Base-by-base conservation (phyloP, 2,888 invertebrate species). In the Lepidocyrtoides sp. region DNA sequence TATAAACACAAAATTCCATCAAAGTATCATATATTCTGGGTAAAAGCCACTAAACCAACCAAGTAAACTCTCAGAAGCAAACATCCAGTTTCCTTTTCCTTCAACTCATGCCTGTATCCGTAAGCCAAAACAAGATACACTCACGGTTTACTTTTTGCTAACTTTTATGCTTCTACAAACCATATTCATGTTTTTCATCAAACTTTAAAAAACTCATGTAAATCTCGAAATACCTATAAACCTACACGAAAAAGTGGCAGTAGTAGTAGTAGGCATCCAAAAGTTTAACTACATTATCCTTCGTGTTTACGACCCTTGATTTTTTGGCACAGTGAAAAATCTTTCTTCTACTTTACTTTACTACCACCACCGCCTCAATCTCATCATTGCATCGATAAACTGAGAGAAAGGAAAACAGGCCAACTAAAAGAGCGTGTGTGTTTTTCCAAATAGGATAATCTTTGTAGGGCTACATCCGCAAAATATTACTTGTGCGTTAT, bases 301-400 rank as follows among this genome's bases (percentile, higher is more conserved):
- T 20, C 54, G 32, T 54, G 69, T 69, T 51, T 84, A 85, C 51
- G 85, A 85, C 17, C 17, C 32, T 32, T 32, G 36, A 57, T 36
- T 36, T 66, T 29, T 66, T 85, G 85, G 85, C 75, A 32, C 75
- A 85, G 57, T 85, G 48, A 14, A 75, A 85, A 85, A 85, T 72
- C 84, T 69, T 84, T 66, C 36, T 12, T 66, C 60, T 60, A 2
- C 17, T 66, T 66, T 66, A 32, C 36, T 66, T 32, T 66, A 23
- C 48, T 48, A 48, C n/a, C n/a, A n/a, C n/a, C n/a, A 5, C 2
- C 2, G 54, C 69, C 32, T 84, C 69, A 84, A 84, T 84, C 69
- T 84, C 84, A 84, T 60, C 57, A 60, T 84, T 69, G 48, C 66
- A 84, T 84, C 84, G 69, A 69, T 69, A 84, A 84, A 69, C 48